These are phyloP conservation scores for Nymphicus hollandicus DNA, from an alignment of 2,113 vertebrate species.

Conservation along the genomic window DNA sequence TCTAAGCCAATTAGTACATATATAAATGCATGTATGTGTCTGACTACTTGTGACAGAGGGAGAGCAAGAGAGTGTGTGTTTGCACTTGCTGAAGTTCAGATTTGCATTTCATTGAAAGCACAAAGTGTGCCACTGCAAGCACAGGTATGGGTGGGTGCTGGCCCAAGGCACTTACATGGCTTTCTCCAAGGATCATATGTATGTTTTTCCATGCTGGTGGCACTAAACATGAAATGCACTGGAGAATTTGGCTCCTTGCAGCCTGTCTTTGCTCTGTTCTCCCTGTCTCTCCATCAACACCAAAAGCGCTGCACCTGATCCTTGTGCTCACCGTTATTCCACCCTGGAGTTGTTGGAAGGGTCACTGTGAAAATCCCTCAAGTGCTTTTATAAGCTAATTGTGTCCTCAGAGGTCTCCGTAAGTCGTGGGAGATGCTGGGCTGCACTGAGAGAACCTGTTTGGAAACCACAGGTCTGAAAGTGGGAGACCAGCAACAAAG, in stretches of 20 bases:
- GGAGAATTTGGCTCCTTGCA: background rate
- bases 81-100: background rate
- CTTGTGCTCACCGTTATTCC: background rate
- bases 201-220: background rate
- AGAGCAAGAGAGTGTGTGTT: background rate
- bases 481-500: background rate
- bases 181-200: rapidly evolving
- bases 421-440: background rate
- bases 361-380: background rate
- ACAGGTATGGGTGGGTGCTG: background rate
- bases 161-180: background rate
- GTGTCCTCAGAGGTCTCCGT: background rate
- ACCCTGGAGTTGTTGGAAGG: background rate
- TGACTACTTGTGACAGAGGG: background rate
- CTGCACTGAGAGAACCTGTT: background rate
- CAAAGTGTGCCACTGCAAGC: background rate
- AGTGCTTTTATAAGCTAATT: background rate
- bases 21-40: rapidly evolving
- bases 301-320: no score
- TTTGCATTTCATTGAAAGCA: background rate
- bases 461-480: background rate
- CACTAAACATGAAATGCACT: rapidly evolving
- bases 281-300: background rate
- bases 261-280: background rate
- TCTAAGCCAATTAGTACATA: background rate